phyloP scores from a whole-genome alignment of 2,888 invertebrate genomes.

The Orgyia antiqua region DNA sequence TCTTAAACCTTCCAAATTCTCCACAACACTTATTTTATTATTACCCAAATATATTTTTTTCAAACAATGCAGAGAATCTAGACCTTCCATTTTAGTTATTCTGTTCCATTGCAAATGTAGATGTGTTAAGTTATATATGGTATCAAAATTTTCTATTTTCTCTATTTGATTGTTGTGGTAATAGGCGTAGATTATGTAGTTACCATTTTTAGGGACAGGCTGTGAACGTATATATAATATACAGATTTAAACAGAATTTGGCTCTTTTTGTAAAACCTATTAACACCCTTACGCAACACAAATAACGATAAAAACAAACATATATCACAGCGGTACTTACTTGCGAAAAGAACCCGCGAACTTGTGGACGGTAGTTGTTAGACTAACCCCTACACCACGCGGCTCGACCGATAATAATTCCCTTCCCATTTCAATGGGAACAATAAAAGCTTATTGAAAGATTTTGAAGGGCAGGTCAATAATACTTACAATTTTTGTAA shows the following conservation, averaged over 20 bases:
- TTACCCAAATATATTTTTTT: slow-evolving; percentile 87
- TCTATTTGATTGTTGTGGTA: slow-evolving; percentile 89
- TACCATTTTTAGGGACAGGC: slow-evolving; percentile 54
- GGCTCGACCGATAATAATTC: no score
- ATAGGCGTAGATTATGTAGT: slow-evolving; percentile 81
- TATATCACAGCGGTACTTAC: no score
- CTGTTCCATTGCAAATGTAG: slow-evolving; percentile 88
- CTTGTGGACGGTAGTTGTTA: no score
- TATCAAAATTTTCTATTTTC: slow-evolving; percentile 84
- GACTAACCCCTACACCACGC: no score
- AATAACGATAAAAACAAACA: no score
- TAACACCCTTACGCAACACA: no score
- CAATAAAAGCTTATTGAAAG: no score
- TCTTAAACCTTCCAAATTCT: slow-evolving; percentile 80
- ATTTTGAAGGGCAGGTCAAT: no score
- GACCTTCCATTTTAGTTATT: slow-evolving; percentile 82
- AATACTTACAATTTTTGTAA: slow-evolving; percentile 78
- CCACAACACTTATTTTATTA: slow-evolving; percentile 83
- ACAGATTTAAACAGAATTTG: no score
- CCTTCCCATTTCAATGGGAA: no score
- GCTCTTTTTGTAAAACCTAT: no score
- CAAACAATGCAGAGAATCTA: slow-evolving; percentile 80
- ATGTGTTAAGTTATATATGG: slow-evolving; percentile 81
- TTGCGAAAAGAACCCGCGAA: no score
- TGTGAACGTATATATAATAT: slow-evolving; percentile 48